Percentiles rank a stretch among this genome's conserved stretches.
phyloP scores from a whole-genome alignment of 2,113 vertebrate genomes.

The Bucco capensis region DNA sequence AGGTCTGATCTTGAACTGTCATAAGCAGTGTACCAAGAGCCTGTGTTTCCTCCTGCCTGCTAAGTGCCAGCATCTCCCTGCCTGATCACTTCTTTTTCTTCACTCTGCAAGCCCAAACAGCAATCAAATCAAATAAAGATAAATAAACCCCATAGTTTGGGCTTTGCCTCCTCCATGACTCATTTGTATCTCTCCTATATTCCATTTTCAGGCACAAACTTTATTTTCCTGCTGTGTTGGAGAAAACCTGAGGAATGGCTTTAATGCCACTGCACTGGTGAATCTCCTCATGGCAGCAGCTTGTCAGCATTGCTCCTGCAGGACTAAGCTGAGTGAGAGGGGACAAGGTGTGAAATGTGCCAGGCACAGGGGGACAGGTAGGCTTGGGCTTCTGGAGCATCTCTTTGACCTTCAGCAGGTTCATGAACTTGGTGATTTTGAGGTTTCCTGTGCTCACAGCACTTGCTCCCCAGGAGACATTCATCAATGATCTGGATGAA shows the following conservation, averaged over 20 bases:
- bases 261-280: neutral
- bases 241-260: neutral
- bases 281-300: neutral
- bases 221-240: neutral
- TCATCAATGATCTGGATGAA: too few relatives aligned
- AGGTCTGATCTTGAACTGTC: neutral
- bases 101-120: neutral
- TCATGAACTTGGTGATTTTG: neutral
- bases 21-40: neutral
- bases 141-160: neutral
- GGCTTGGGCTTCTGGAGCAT: neutral
- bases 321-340: neutral
- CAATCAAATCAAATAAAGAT: neutral
- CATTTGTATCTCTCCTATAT: neutral
- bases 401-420: neutral
- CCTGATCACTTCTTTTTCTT: neutral
- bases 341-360: neutral
- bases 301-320: neutral
- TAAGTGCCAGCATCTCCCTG: neutral
- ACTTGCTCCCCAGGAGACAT: neutral
- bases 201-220: neutral
- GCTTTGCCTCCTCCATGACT: neutral
- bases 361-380: neutral
- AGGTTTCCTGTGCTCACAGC: neutral
- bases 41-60: neutral